Conservation (phyloP, 2,113 vertebrate genomes). For the Syrmaticus mikado region DNA sequence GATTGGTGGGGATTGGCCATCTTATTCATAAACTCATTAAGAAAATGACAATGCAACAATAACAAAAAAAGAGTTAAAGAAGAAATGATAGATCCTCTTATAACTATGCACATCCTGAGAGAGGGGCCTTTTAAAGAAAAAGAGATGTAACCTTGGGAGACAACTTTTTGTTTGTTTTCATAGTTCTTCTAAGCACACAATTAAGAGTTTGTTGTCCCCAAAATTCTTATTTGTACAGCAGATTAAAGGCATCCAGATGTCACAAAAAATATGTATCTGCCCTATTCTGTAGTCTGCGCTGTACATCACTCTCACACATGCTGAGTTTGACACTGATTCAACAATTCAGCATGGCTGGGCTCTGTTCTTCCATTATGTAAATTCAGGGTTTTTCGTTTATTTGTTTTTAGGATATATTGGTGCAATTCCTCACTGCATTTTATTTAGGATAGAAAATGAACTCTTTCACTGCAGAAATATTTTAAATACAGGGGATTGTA, state of each 20-base stretch:
- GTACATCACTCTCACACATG: constrained; percentile 34
- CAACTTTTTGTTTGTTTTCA: neutral
- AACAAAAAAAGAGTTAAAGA: neutral
- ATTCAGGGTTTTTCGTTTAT: neutral
- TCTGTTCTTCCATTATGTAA: constrained; percentile 47
- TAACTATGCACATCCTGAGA: neutral
- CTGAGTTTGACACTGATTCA: constrained; percentile 62
- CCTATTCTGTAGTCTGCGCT: constrained; percentile 13
- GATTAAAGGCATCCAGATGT: constrained; percentile 69
- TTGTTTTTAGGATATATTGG: constrained; percentile 26
- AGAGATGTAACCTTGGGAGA: neutral
- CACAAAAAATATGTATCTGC: constrained; percentile 62
- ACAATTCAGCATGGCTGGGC: constrained; percentile 46
- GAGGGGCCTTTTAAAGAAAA: neutral
- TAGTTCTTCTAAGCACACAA: neutral
- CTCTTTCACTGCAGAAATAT: neutral
- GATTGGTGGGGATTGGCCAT: neutral
- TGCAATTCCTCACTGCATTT: constrained; percentile 41
- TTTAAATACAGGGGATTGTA: neutral
- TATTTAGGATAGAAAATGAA: constrained; percentile 36
- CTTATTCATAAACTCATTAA: neutral
- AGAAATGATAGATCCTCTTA: neutral
- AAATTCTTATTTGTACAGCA: constrained; percentile 38
- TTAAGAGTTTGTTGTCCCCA: constrained; percentile 27
- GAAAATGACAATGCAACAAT: neutral